Percentiles rank a stretch among this genome's conserved stretches.
Evolutionary conservation across 1,140 invertebrate genomes (phyloP).

Genomic region (Catajapyx aquilonaris): DNA sequence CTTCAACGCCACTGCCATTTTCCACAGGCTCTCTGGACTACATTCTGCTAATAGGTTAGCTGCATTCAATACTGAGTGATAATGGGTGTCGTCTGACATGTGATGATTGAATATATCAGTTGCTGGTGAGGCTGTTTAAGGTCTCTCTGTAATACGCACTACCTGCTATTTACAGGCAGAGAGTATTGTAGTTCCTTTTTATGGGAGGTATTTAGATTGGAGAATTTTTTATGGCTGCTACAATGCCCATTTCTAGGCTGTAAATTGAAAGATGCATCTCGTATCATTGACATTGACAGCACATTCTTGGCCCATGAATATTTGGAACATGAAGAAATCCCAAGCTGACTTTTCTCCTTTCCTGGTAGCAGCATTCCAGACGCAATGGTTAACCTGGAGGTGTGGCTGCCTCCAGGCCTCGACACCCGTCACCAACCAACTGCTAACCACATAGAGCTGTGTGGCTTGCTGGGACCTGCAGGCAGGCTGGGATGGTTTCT

Average conservation of each 20-base stretch:
- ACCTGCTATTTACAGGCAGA: too few species aligned
- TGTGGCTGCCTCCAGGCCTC: slow-evolving; percentile 37
- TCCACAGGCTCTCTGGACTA: too few species aligned
- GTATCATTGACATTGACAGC: not conserved
- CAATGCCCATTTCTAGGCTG: not conserved
- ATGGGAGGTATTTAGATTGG: not conserved
- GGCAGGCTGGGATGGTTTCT: slow-evolving; percentile 19
- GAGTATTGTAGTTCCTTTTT: too few species aligned
- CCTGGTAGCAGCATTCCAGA: slow-evolving; percentile 23
- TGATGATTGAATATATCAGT: too few species aligned
- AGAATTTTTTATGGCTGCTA: not conserved
- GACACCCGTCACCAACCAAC: slow-evolving; percentile 21
- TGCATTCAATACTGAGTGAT: too few species aligned
- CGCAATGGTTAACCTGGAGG: slow-evolving; percentile 46
- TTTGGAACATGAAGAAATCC: not conserved
- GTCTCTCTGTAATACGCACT: too few species aligned
- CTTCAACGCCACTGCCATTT: slow-evolving; percentile 20
- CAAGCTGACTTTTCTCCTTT: slow-evolving; percentile 7
- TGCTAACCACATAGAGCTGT: slow-evolving; percentile 27
- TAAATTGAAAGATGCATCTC: not conserved
- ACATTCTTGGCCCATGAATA: not conserved
- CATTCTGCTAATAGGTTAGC: too few species aligned
- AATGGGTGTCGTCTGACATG: too few species aligned
- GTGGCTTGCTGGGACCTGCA: slow-evolving; percentile 32
- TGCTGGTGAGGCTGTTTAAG: too few species aligned